Base-by-base conservation (phyloP, 2,888 invertebrate genomes). In the Drosophila putrida region DNA sequence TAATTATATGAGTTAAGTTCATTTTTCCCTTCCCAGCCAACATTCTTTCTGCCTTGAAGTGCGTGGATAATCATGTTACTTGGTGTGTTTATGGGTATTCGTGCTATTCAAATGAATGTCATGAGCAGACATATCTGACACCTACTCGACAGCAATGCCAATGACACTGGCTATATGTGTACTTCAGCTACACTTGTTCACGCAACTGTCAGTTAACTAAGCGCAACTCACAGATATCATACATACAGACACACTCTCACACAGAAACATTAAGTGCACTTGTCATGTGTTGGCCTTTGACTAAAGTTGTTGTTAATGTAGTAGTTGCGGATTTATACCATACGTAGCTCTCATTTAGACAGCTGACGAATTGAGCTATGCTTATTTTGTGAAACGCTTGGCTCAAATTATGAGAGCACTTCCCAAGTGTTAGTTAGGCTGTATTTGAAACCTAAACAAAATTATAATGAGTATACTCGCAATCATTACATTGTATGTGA, bases 61-160 rank as follows among this genome's bases (percentile, higher is more conserved):
- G 38, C 15, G 20, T 28, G 25, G 71, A 76, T 67, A 79, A 74
- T 60, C 60, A 70, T 74, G 65, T 71, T 70, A 38, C 15, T 57
- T 13, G 6, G 10, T 44, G 10, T 13, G 13, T 28, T 10, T 43
- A 6, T 36, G 28, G 10, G 43, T 38, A 28, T 54, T 31, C 35
- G 41, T 47, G 62, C 49, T 50, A 50, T 77, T 60, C 72, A 79
- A 88, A 82, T 82, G 66, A 82, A 79, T 85, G 77, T 76, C 80
- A 76, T 66, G 31, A 66, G 65, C 88, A 88, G 80, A 66, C 60
- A 82, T n/a, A 35, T 57, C 64, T 63, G 43, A 35, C 28, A n/a
- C 36, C 33, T 46, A 41, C 46, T 49, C 39, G 39, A 11, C 13
- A 10, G 25, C 13, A 44, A 39, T 49, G 43, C 27, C 57, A 65